Evolutionary conservation across 2,797 vertebrate genomes (phyloP).

Genomic region (Hybognathus amarus): DNA sequence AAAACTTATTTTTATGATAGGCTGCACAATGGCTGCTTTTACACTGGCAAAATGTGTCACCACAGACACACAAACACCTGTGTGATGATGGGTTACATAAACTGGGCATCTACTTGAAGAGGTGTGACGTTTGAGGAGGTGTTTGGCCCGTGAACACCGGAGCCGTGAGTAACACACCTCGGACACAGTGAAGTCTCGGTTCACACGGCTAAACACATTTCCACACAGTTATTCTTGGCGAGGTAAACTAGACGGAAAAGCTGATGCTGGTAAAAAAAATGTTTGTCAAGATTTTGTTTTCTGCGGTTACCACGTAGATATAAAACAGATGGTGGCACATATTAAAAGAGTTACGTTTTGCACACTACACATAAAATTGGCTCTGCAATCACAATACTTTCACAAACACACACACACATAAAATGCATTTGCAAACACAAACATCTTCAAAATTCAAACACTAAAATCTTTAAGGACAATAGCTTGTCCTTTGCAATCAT

Average conservation of each 20-base stretch:
- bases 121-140: conserved; percentile 31
- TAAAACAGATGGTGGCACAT: conserved; percentile 22
- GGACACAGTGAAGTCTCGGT: conserved; percentile 68
- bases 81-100: conserved; percentile 62
- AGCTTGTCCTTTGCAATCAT: background rate
- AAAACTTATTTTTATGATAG: conserved; percentile 10
- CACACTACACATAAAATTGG: background rate
- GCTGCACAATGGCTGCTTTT: conserved; percentile 60
- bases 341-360: background rate
- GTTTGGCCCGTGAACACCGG: background rate
- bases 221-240: conserved; percentile 30
- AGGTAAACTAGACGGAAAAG: conserved; percentile 14
- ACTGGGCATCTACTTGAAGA: conserved; percentile 41
- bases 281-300: conserved; percentile 9
- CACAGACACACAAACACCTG: conserved; percentile 60
- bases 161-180: conserved; percentile 59
- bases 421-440: background rate
- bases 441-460: background rate
- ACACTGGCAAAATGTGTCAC: conserved; percentile 14
- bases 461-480: background rate
- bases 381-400: background rate
- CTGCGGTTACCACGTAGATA: background rate
- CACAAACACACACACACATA: background rate
- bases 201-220: conserved; percentile 47
- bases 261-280: background rate